Evolutionary conservation across 2,888 invertebrate genomes (phyloP).

Genomic region (Encarsia formosa): DNA sequence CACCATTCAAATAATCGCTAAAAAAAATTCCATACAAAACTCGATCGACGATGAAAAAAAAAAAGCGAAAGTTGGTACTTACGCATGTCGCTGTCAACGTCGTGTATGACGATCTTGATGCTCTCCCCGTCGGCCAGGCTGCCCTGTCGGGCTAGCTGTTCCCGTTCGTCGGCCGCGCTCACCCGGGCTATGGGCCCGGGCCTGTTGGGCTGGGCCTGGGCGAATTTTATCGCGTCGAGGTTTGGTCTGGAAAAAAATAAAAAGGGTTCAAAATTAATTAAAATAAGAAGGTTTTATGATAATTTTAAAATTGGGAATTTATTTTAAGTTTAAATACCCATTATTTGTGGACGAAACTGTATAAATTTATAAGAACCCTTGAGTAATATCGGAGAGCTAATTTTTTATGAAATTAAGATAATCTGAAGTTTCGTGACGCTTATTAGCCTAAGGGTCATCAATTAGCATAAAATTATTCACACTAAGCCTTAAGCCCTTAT

Average conservation of each 20-base stretch:
- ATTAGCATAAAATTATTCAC: too few species aligned
- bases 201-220: constrained; percentile 43
- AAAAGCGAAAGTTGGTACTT: constrained; percentile 30
- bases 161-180: constrained; percentile 61
- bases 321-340: not conserved
- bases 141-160: constrained; percentile 67
- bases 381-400: too few species aligned
- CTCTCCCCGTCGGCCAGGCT: constrained; percentile 88
- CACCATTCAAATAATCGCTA: too few species aligned
- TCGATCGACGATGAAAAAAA: too few species aligned
- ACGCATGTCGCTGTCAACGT: constrained; percentile 65
- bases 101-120: constrained; percentile 89
- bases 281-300: not conserved
- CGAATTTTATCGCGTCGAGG: constrained; percentile 56
- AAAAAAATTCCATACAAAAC: too few species aligned
- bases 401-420: too few species aligned
- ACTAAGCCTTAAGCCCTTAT: too few species aligned
- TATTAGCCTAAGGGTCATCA: too few species aligned
- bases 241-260: constrained; percentile 61
- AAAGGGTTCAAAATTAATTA: not conserved
- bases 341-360: not conserved
- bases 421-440: too few species aligned
- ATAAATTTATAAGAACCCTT: not conserved
- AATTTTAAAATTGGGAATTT: not conserved
- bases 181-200: constrained; percentile 55